These are phyloP conservation scores for Sitodiplosis mosellana DNA, from an alignment of 1,140 invertebrate genomes.

Conservation along the genomic window DNA sequence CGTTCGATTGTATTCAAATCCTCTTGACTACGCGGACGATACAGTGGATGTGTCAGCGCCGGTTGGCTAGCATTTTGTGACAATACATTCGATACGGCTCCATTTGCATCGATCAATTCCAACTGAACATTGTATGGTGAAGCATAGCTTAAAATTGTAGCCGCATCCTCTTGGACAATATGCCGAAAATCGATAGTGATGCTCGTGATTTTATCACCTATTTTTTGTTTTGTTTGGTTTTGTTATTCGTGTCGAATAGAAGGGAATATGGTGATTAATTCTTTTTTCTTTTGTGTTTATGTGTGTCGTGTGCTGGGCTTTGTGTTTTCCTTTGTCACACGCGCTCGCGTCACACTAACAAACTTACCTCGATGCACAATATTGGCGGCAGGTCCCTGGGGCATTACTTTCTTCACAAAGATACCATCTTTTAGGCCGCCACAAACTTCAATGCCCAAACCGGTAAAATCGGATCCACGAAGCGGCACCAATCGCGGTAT, in stretches of 20 bases:
- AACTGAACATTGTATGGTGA: slow-evolving; percentile 75
- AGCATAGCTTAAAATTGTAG: slow-evolving; percentile 74
- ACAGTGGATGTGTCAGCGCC: slow-evolving; percentile 17
- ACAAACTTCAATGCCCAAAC: slow-evolving; percentile 74
- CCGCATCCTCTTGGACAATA: slow-evolving; percentile 78
- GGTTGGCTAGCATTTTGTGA: slow-evolving; percentile 2
- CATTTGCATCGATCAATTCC: slow-evolving; percentile 35
- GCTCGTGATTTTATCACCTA: slow-evolving; percentile 72
- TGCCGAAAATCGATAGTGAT: slow-evolving; percentile 72
- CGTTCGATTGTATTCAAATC: slow-evolving; percentile 25
- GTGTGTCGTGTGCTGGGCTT: too few relatives aligned
- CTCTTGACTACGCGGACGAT: slow-evolving; percentile 25
- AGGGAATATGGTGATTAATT: too few relatives aligned
- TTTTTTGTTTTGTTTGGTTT: background rate
- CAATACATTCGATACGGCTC: background rate
- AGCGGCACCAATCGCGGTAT: slow-evolving; percentile 38
- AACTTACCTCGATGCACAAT: slow-evolving; percentile 57
- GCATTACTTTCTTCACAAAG: slow-evolving; percentile 68
- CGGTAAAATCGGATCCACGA: slow-evolving; percentile 73
- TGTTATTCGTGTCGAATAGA: too few relatives aligned
- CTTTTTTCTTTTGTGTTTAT: too few relatives aligned
- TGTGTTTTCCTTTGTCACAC: too few relatives aligned
- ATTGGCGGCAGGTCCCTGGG: slow-evolving; percentile 70
- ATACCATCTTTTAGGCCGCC: slow-evolving; percentile 82
- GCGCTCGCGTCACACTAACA: background rate